These are phyloP conservation scores for Ctena decussata DNA, from an alignment of 2,888 invertebrate species.

Conservation along the genomic window DNA sequence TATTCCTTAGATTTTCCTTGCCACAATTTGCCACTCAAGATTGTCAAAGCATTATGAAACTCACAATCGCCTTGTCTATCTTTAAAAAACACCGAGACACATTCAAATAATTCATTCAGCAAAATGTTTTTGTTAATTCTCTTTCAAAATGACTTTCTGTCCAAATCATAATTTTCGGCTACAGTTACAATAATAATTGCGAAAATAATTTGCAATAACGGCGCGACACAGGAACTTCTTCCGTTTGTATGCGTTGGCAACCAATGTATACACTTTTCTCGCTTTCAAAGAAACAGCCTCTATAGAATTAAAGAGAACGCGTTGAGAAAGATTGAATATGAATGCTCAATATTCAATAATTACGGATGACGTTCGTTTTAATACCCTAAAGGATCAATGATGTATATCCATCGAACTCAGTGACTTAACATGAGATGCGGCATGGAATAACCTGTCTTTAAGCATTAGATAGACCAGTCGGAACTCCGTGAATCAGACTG, in stretches of 20 bases:
- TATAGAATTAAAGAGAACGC: background rate
- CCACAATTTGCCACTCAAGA: no score
- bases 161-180: background rate
- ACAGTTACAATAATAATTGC: background rate
- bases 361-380: background rate
- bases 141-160: background rate
- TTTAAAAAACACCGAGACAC: no score
- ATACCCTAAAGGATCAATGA: background rate
- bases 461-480: no score
- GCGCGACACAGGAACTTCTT: background rate
- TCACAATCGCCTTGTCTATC: no score
- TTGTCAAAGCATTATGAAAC: no score
- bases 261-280: background rate
- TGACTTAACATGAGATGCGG: background rate
- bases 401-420: background rate
- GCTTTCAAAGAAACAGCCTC: background rate
- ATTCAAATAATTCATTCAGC: no score
- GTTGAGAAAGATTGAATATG: background rate
- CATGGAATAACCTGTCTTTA: no score
- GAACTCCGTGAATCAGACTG: no score
- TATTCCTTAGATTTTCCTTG: no score
- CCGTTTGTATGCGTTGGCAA: background rate
- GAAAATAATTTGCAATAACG: background rate
- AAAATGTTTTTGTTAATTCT: background rate
- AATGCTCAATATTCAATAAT: background rate